Evolutionary conservation across 2,113 vertebrate species (phyloP).

Genomic region (Hippocampus mohnikei): DNA sequence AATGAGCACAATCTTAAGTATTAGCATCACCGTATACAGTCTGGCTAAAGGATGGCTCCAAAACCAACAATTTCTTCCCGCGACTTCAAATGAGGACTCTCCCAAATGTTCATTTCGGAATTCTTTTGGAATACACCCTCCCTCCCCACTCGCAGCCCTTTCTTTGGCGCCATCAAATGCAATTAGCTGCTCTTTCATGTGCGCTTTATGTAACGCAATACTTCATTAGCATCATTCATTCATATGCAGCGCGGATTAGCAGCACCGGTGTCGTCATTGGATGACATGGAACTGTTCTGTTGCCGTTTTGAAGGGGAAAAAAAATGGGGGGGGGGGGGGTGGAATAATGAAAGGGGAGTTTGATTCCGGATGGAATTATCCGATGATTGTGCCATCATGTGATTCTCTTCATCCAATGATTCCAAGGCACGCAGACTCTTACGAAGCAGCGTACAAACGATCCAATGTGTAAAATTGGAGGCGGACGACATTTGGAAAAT

Average conservation of each 20-base stretch:
- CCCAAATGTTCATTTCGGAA: constrained; percentile 88
- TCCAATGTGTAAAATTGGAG: background rate
- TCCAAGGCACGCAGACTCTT: background rate
- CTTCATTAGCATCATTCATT: constrained; percentile 99
- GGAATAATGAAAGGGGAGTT: background rate
- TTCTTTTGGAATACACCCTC: constrained; percentile 92
- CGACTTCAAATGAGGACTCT: constrained; percentile 81
- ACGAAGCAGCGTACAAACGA: too few species aligned
- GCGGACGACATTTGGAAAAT: background rate
- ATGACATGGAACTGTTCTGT: constrained; percentile 92
- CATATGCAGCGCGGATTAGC: constrained; percentile 98
- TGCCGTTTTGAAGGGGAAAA: constrained; percentile 85
- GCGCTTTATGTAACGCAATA: constrained; percentile 99
- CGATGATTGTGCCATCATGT: background rate
- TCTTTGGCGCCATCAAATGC: constrained; percentile 86
- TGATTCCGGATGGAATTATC: background rate
- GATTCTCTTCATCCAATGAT: background rate
- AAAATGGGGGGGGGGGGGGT: background rate
- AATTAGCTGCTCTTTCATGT: constrained; percentile 99
- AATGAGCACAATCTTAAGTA: constrained; percentile 45
- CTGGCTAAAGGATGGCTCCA: too few species aligned
- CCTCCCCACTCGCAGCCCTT: background rate
- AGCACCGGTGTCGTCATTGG: constrained; percentile 98
- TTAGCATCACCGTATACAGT: too few species aligned
- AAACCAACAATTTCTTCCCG: too few species aligned